phyloP scores from a whole-genome alignment of 2,113 vertebrate genomes.

The human (Homo sapiens) region GRCh38 chr1:42535501-42536000 shows the following conservation, averaged over 20 bases:
- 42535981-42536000: background rate
- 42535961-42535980: background rate
- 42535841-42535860: slow-evolving; percentile 6
- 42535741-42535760: too few relatives aligned
- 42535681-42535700: too few relatives aligned
- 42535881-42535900: background rate
- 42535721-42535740: too few relatives aligned
- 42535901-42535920: background rate
- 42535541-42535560: background rate
- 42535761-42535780: background rate
- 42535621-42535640: too few relatives aligned
- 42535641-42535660: too few relatives aligned
- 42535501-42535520: background rate
- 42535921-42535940: background rate
- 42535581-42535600: too few relatives aligned
- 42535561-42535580: too few relatives aligned
- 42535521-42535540: background rate
- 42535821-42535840: background rate
- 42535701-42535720: too few relatives aligned
- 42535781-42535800: background rate
- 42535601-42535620: too few relatives aligned
- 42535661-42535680: too few relatives aligned
- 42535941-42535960: background rate
- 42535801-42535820: background rate
- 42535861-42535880: background rate